Evolutionary conservation across 1,140 invertebrate species (phyloP).

Genomic region (Sycophaga agraensis): DNA sequence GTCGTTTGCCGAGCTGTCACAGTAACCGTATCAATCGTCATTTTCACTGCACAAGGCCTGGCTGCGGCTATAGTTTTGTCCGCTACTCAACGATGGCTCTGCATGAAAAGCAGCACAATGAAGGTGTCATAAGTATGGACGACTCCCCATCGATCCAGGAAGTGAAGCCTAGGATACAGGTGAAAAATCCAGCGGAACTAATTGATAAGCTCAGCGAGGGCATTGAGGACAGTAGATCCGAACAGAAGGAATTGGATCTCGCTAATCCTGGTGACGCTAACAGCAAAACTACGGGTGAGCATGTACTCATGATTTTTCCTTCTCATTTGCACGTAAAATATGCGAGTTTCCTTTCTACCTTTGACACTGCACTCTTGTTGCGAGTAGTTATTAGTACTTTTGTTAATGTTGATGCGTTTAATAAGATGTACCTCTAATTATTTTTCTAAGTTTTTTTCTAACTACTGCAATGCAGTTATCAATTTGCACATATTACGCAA

Average conservation of each 20-base stretch:
- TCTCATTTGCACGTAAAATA: conserved; percentile 11
- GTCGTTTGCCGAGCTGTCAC: conserved; percentile 68
- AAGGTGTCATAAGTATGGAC: background rate
- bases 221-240: conserved; percentile 40
- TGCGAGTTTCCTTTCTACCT: no score
- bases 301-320: no score
- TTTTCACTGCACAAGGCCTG: conserved; percentile 74
- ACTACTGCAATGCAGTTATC: no score
- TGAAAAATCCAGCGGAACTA: conserved; percentile 54
- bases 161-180: conserved; percentile 54
- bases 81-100: conserved; percentile 72
- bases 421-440: no score
- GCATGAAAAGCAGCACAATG: conserved; percentile 68
- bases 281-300: conserved; percentile 54
- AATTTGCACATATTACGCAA: no score
- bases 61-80: conserved; percentile 77
- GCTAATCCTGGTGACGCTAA: conserved; percentile 44
- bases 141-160: conserved; percentile 38
- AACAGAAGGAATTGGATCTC: conserved; percentile 48
- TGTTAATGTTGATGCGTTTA: no score
- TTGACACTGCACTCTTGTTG: no score
- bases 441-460: no score
- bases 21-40: conserved; percentile 74
- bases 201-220: conserved; percentile 50
- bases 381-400: no score